These are phyloP conservation scores for Scomber scombrus DNA, from an alignment of 2,113 vertebrate genomes.

Conservation along the genomic window DNA sequence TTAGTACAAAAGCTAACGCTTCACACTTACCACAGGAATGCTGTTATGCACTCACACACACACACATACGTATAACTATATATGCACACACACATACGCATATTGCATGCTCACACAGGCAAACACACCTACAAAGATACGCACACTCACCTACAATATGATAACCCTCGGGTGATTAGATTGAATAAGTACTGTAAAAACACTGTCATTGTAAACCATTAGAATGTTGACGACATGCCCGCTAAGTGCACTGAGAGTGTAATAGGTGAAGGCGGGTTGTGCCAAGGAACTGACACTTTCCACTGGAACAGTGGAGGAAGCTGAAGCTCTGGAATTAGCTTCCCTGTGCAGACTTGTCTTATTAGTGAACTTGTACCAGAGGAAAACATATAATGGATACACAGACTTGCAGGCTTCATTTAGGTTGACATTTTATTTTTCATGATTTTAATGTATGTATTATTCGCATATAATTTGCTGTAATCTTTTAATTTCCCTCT, in stretches of 20 bases:
- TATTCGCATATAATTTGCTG: not conserved
- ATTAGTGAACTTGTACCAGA: conserved; percentile 52
- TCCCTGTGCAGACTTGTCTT: conserved; percentile 74
- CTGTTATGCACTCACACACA: conserved; percentile 42
- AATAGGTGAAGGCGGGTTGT: conserved; percentile 61
- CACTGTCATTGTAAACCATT: conserved; percentile 75
- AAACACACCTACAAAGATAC: conserved; percentile 14
- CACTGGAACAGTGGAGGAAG: conserved; percentile 42
- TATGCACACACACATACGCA: conserved; percentile 4
- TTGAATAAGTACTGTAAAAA: conserved; percentile 64
- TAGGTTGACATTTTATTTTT: not conserved
- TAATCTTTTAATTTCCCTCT: not conserved
- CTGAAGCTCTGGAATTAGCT: conserved; percentile 72
- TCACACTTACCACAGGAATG: conserved; percentile 68
- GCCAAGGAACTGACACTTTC: conserved; percentile 73
- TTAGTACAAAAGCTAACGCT: conserved; percentile 68
- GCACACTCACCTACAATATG: conserved; percentile 24
- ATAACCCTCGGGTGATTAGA: conserved; percentile 55
- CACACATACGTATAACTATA: conserved; percentile 5
- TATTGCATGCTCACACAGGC: conserved; percentile 2
- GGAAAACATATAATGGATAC: conserved; percentile 24
- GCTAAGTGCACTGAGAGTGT: conserved; percentile 59
- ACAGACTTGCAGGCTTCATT: not conserved
- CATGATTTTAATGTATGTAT: no score
- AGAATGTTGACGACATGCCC: conserved; percentile 59